Evolutionary conservation across 2,113 vertebrate species (phyloP).

Genomic region (Dasyurus viverrinus): DNA sequence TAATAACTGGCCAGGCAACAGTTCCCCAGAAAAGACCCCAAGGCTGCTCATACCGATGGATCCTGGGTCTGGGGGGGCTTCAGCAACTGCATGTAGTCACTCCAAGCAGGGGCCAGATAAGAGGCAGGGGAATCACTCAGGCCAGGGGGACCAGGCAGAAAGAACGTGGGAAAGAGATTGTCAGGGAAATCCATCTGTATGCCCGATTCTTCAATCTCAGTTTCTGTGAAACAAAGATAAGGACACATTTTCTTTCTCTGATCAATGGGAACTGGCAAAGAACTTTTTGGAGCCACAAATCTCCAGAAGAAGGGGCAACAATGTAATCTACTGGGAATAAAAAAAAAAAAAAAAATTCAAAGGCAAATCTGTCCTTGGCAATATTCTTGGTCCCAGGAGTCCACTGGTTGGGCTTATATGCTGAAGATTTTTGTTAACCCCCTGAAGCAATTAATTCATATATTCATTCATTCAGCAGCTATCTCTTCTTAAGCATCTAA

Average conservation of each 20-base stretch:
- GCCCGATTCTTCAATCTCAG: neutral
- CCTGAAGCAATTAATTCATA: neutral
- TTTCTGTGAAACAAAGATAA: conserved; percentile 21
- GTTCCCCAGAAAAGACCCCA: neutral
- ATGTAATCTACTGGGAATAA: neutral
- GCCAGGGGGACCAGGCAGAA: conserved; percentile 60
- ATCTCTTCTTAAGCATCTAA: neutral
- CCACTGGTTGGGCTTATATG: neutral
- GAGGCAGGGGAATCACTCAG: conserved; percentile 42
- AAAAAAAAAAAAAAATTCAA: neutral
- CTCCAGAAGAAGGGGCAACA: neutral
- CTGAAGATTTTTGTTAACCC: neutral
- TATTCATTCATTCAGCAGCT: neutral
- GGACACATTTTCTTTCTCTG: neutral
- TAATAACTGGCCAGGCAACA: neutral
- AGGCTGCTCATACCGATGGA: neutral
- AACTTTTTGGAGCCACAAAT: neutral
- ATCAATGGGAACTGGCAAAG: neutral
- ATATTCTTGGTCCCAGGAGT: neutral
- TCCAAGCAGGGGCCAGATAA: neutral
- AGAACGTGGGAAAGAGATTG: conserved; percentile 49
- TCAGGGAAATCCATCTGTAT: conserved; percentile 73
- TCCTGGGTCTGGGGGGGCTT: neutral
- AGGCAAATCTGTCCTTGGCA: neutral
- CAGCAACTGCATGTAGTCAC: neutral